Conservation (phyloP, 2,113 vertebrate genomes). For the Ptychochromis oligacanthus region DNA sequence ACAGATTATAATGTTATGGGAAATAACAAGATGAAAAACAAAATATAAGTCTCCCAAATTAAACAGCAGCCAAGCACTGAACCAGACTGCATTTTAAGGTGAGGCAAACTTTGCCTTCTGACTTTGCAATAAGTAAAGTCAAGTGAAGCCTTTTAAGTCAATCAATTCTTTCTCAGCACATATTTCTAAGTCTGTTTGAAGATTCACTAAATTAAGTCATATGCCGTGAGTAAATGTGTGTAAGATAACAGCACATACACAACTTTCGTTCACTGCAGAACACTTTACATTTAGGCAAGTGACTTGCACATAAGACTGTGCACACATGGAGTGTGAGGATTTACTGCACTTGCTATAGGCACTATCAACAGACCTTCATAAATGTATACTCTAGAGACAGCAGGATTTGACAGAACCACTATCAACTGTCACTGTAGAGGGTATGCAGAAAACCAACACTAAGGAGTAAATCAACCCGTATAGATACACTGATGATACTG, state of each 20-base stretch:
- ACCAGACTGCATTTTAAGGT: slow-evolving; percentile 7
- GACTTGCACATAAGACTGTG: slow-evolving; percentile 14
- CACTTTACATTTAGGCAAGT: slow-evolving; percentile 9
- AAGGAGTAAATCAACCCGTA: slow-evolving; percentile 40
- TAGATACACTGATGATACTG: slow-evolving; percentile 54
- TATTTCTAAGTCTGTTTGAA: slow-evolving; percentile 72
- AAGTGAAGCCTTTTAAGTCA: slow-evolving; percentile 48
- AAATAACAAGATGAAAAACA: neutral
- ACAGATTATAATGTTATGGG: neutral
- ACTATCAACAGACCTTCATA: slow-evolving; percentile 33
- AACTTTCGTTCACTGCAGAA: slow-evolving; percentile 12
- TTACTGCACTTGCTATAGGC: slow-evolving; percentile 33
- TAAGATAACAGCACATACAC: slow-evolving; percentile 45
- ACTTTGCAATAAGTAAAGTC: slow-evolving; percentile 37
- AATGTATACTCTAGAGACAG: slow-evolving; percentile 21
- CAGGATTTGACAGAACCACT: slow-evolving; percentile 39
- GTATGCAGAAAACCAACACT: slow-evolving; percentile 18
- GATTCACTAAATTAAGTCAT: slow-evolving; percentile 62
- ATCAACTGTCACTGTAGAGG: slow-evolving; percentile 16
- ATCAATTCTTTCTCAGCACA: slow-evolving; percentile 40
- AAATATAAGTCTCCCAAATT: neutral
- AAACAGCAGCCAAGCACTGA: neutral
- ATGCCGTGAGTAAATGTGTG: slow-evolving; percentile 22
- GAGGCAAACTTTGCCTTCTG: slow-evolving; percentile 23
- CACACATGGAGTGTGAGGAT: slow-evolving; percentile 37